Evolutionary conservation across 2,888 invertebrate genomes (phyloP).

Genomic region (Tipula confusa): DNA sequence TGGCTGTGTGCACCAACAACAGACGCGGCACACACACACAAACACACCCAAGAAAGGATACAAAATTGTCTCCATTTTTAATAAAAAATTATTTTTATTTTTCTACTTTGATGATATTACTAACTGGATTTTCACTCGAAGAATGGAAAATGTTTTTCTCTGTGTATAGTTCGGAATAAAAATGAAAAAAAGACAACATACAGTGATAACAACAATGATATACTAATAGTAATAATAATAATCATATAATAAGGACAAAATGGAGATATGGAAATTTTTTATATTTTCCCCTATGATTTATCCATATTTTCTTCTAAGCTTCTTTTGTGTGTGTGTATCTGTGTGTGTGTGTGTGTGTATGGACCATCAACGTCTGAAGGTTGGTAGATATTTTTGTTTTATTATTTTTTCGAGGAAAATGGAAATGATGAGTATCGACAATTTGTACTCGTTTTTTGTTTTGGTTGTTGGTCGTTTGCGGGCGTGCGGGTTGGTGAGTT

Average conservation of each 20-base stretch:
- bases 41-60: background rate
- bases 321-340: background rate
- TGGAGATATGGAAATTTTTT: slow-evolving; percentile 4
- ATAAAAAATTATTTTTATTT: background rate
- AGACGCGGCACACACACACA: background rate
- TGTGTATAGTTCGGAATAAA: background rate
- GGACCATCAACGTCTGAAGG: background rate
- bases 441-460: background rate
- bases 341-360: too few relatives aligned
- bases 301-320: background rate
- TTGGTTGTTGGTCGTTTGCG: background rate
- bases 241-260: slow-evolving; percentile 20
- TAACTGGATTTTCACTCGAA: slow-evolving; percentile 6
- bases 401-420: background rate
- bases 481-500: background rate
- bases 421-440: background rate
- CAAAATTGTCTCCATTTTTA: slow-evolving; percentile 9
- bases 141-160: background rate
- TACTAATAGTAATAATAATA: background rate
- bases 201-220: background rate
- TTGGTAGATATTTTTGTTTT: background rate
- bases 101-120: background rate
- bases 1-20: background rate
- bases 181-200: background rate
- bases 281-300: background rate